These are phyloP conservation scores for Tubulanus polymorphus DNA, from an alignment of 2,888 invertebrate species.

Conservation along the genomic window DNA sequence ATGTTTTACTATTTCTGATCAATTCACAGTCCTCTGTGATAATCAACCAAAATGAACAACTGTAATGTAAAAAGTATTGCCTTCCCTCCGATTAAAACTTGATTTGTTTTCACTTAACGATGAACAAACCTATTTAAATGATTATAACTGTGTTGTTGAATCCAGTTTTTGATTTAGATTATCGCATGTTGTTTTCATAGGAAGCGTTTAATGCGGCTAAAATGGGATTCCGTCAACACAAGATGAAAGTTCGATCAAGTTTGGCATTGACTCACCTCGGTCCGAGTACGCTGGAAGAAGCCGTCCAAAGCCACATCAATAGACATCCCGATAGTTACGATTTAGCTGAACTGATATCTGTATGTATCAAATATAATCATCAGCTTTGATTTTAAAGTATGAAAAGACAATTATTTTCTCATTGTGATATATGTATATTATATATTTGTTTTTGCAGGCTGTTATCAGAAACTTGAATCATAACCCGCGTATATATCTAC, in stretches of 20 bases:
- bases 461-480: conserved; percentile 48
- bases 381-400: too few relatives aligned
- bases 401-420: too few relatives aligned
- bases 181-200: conserved; percentile 23
- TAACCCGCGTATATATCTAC: conserved; percentile 44
- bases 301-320: conserved; percentile 53
- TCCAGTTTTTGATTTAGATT: not conserved
- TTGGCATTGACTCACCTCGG: conserved; percentile 47
- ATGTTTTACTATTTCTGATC: too few relatives aligned
- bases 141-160: not conserved
- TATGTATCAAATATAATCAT: conserved; percentile 30
- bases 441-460: conserved; percentile 33
- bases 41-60: too few relatives aligned
- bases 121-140: too few relatives aligned
- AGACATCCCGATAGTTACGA: conserved; percentile 51
- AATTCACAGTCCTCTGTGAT: too few relatives aligned
- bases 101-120: too few relatives aligned
- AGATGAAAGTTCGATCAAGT: conserved; percentile 51
- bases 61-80: too few relatives aligned
- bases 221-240: conserved; percentile 49
- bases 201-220: conserved; percentile 51
- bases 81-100: too few relatives aligned
- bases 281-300: conserved; percentile 51
- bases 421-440: not conserved
- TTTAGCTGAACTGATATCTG: conserved; percentile 46